Percentiles rank a stretch among this genome's conserved stretches.
Conservation (phyloP, 2,888 invertebrate species). For the Troides helena region DNA sequence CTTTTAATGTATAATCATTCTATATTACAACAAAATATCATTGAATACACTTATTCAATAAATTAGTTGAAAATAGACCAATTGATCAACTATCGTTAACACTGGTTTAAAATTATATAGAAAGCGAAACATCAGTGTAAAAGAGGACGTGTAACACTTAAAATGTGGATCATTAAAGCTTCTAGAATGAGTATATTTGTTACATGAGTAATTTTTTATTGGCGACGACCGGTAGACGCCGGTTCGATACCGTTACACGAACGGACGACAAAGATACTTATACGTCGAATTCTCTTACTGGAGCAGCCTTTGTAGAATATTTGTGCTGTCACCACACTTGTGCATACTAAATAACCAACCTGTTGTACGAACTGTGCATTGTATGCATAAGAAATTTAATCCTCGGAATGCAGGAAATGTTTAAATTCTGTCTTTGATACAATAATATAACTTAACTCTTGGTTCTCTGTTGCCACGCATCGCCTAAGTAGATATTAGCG, state of each 20-base stretch:
- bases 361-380: conserved; percentile 32
- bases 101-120: no score
- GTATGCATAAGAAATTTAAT: conserved; percentile 26
- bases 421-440: conserved; percentile 3
- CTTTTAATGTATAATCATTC: no score
- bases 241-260: conserved; percentile 61
- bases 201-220: conserved; percentile 34
- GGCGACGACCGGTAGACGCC: conserved; percentile 34
- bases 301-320: conserved; percentile 27
- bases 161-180: conserved; percentile 12
- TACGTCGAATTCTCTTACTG: conserved; percentile 36
- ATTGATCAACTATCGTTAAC: no score
- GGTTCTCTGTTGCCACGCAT: no score
- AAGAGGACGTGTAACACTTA: not conserved
- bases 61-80: no score
- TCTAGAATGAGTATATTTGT: conserved; percentile 21
- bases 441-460: no score
- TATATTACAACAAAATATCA: no score
- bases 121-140: not conserved
- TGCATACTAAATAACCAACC: conserved; percentile 34
- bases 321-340: conserved; percentile 28
- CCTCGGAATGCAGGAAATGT: conserved; percentile 13
- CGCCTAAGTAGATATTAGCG: no score
- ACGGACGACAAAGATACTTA: conserved; percentile 40
- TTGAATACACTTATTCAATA: no score